Base-by-base conservation (phyloP, 53 echinoderm and acorn worm species). In the Arbacia lixula region DNA sequence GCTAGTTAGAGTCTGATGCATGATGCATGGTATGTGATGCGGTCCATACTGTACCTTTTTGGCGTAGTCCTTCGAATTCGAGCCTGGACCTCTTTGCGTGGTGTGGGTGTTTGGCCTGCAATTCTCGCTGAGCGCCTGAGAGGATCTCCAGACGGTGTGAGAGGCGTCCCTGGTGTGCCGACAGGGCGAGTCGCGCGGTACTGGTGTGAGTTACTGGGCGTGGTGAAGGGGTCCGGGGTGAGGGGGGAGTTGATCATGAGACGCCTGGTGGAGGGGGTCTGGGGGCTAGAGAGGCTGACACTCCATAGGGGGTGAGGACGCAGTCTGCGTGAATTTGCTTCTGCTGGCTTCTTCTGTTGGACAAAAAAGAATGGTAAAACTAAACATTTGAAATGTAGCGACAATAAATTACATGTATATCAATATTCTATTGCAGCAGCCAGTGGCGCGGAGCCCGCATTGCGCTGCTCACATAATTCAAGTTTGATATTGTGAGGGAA, bases 91-190 rank as follows among this genome's bases (percentile, higher is more conserved):
- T 81, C 57, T 58, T 71, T 92, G 35, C 72, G 32, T 0, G 94
- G 91, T 25, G 94, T 94, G 21, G 83, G 88, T 5, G 88, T 88
- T 50, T 81, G 75, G 56, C 72, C 54, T 3, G 91, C 94, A 58
- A 94, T 89, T 49, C 94, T 83, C 36, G 78, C 87, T 21, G 94
- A 94, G 60, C 91, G 86, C 53, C 91, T 68, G 16, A 86, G 33
- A 4, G 31, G 43, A 26, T 64, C 69, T 33, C 46, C 27, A 27
- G 46, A 40, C n/a, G 82, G 86, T 1, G 83, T 86, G 30, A 68
- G 56, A 11, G 88, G 91, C 3, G 89, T 89, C 16, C 11, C 69
- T 8, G 89, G 86, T 28, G 86, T 89, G 17, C 17, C 12, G 40
- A 46, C 39, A 34, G 12, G 16, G 37, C 35, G 53, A 8, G 68